phyloP scores from a whole-genome alignment of 2,888 invertebrate species.

The Caenorhabditis sp. region DNA sequence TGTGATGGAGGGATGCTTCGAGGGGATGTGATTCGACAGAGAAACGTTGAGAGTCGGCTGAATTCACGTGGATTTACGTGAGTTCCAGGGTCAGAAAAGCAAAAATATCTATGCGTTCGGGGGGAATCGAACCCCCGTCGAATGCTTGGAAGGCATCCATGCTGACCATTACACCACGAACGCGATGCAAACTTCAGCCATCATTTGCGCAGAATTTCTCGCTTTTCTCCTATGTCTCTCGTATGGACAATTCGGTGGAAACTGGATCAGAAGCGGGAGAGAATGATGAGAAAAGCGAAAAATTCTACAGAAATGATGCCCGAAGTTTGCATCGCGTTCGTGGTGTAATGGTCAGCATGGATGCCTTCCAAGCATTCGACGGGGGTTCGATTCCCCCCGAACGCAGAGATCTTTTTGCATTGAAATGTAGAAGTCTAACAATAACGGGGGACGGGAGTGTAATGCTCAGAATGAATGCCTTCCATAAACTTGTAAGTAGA shows the following conservation, averaged over 20 bases:
- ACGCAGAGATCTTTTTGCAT: conserved; percentile 41
- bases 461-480: too few relatives aligned
- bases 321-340: conserved; percentile 52
- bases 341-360: conserved; percentile 77
- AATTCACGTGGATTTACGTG: too few relatives aligned
- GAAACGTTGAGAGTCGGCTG: too few relatives aligned
- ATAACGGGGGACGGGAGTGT: too few relatives aligned
- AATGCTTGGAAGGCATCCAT: conserved; percentile 77
- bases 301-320: too few relatives aligned
- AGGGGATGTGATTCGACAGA: too few relatives aligned
- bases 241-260: too few relatives aligned
- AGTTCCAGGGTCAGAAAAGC: background rate
- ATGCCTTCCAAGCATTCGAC: conserved; percentile 77
- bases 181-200: conserved; percentile 20
- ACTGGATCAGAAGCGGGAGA: too few relatives aligned
- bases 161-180: conserved; percentile 75
- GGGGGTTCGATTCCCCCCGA: conserved; percentile 76
- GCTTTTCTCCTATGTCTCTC: too few relatives aligned
- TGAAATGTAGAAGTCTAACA: background rate
- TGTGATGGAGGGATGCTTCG: too few relatives aligned
- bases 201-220: background rate
- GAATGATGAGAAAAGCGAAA: too few relatives aligned
- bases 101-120: conserved; percentile 64
- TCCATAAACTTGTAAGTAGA: too few relatives aligned
- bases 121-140: conserved; percentile 76